Conservation (phyloP, 2,113 vertebrate genomes). For the Oreocharis arfaki region DNA sequence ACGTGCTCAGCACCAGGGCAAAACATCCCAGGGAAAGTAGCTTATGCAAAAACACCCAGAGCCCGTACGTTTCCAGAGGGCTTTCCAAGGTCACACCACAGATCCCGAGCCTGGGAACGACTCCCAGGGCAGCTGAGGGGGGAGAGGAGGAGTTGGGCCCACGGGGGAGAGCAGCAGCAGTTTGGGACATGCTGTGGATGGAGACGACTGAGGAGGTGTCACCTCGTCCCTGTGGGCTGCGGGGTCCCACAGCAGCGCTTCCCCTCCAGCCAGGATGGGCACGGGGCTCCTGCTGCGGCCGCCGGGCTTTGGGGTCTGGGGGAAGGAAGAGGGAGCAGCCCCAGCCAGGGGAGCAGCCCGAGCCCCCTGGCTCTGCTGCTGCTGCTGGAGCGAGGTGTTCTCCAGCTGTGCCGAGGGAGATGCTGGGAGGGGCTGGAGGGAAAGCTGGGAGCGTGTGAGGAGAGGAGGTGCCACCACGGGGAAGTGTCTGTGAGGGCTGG, state of each 20-base stretch:
- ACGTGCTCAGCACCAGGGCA: not conserved
- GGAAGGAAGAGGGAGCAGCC: not conserved
- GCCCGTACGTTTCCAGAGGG: not conserved
- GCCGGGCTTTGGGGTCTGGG: not conserved
- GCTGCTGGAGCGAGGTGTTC: not conserved
- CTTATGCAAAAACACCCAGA: not conserved
- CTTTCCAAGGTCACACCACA: not conserved
- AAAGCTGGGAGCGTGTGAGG: not conserved
- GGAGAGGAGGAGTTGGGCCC: not conserved
- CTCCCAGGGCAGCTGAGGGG: not conserved
- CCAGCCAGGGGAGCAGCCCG: fast-evolving
- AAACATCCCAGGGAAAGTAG: not conserved
- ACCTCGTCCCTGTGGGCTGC: not conserved
- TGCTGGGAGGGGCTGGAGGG: not conserved
- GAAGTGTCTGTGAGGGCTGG: not conserved
- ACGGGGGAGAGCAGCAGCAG: fast-evolving
- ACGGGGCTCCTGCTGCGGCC: not conserved
- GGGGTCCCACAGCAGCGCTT: not conserved
- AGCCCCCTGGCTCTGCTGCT: not conserved
- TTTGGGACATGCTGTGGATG: not conserved
- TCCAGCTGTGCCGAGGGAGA: not conserved
- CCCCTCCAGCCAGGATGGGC: not conserved
- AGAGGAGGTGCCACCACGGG: not conserved
- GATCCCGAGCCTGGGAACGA: fast-evolving
- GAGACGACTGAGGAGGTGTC: not conserved